Evolutionary conservation across 2,113 vertebrate genomes (phyloP).

Genomic region (Copsychus sechellarum): DNA sequence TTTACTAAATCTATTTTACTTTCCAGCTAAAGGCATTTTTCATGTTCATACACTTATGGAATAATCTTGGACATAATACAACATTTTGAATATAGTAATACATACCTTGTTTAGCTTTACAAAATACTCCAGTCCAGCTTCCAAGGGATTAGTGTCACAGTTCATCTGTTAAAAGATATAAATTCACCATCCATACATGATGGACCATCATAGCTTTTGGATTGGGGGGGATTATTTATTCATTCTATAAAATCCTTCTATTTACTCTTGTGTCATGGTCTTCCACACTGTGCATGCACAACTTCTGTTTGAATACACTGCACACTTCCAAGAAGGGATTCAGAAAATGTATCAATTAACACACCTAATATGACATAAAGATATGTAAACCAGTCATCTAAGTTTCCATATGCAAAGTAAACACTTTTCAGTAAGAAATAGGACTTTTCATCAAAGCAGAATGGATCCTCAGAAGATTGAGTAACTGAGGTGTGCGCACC

Average conservation of each 20-base stretch:
- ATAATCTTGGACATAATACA: background rate
- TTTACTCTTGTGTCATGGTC: background rate
- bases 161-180: conserved; percentile 86
- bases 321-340: background rate
- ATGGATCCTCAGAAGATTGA: background rate
- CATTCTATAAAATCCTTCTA: background rate
- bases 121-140: conserved; percentile 93
- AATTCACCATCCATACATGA: background rate
- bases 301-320: background rate
- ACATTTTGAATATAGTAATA: background rate
- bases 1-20: background rate
- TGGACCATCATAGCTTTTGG: background rate
- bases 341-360: background rate
- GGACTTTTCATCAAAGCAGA: background rate
- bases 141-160: conserved; percentile 94
- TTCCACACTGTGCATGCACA: background rate
- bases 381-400: background rate
- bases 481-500: background rate
- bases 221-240: background rate
- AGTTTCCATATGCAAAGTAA: background rate
- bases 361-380: background rate
- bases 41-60: background rate
- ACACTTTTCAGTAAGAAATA: background rate
- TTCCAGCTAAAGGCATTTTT: background rate
- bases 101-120: conserved; percentile 95